These are phyloP conservation scores for Drosophila kanekoi DNA, from an alignment of 2,888 invertebrate species.

Conservation along the genomic window DNA sequence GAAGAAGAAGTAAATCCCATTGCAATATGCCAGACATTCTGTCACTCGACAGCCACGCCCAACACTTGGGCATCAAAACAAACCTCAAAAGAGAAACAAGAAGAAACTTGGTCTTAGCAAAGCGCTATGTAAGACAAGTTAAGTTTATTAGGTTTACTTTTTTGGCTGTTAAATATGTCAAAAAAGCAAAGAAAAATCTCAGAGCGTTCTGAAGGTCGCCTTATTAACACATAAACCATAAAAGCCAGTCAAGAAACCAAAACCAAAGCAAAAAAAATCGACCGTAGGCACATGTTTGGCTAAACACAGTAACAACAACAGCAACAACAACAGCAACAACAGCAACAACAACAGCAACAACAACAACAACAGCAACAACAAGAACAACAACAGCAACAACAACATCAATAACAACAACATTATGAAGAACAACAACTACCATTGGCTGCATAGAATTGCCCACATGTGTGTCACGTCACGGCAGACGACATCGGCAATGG, in stretches of 20 bases:
- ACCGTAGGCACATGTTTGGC: conserved; percentile 60
- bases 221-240: conserved; percentile 81
- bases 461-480: conserved; percentile 79
- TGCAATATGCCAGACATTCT: conserved; percentile 23
- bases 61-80: conserved; percentile 5
- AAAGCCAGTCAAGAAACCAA: conserved; percentile 65
- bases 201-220: conserved; percentile 67
- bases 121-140: conserved; percentile 16
- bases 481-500: conserved; percentile 68
- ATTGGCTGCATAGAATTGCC: conserved; percentile 73
- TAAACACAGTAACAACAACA: conserved; percentile 42
- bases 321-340: conserved; percentile 24
- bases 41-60: conserved; percentile 34
- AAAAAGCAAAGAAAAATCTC: conserved; percentile 59
- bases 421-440: conserved; percentile 41
- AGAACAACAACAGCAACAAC: conserved; percentile 32
- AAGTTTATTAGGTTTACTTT: conserved; percentile 38
- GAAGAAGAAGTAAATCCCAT: neutral
- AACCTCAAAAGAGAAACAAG: conserved; percentile 9
- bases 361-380: too few relatives aligned
- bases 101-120: conserved; percentile 1
- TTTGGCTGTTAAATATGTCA: conserved; percentile 28
- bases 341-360: conserved; percentile 14
- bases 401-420: conserved; percentile 25
- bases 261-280: conserved; percentile 19